Conservation (phyloP, 2,797 vertebrate genomes). For the Linurgus olivaceus region DNA sequence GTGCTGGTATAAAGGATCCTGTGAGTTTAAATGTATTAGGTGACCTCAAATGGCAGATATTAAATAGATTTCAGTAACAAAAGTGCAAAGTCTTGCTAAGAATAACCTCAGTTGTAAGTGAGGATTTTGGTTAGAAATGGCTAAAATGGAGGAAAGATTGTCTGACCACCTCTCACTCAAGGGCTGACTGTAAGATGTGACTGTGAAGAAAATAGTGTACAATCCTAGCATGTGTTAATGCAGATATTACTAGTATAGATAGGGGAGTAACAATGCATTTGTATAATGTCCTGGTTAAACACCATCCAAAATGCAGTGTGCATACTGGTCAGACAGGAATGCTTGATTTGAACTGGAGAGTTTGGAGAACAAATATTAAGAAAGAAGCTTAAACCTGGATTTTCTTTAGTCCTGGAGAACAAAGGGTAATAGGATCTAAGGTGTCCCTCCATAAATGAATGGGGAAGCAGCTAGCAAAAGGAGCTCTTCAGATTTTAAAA, state of each 20-base stretch:
- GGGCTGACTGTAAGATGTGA: background rate
- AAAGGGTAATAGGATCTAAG: background rate
- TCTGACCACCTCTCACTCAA: background rate
- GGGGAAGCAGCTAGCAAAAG: background rate
- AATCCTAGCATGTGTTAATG: background rate
- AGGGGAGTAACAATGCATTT: background rate
- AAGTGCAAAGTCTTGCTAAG: background rate
- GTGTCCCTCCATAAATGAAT: background rate
- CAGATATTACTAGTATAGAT: background rate
- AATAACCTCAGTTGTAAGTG: background rate
- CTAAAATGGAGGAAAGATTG: background rate
- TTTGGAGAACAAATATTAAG: background rate
- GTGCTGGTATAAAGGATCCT: background rate
- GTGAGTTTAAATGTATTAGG: background rate
- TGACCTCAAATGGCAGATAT: background rate
- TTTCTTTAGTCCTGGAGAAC: background rate
- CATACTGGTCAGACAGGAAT: background rate
- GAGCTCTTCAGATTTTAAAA: background rate
- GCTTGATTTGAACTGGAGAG: background rate
- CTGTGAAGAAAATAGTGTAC: background rate
- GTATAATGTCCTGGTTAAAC: background rate
- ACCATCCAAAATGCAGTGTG: background rate
- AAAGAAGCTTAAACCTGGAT: constrained; percentile 1
- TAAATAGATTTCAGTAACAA: background rate
- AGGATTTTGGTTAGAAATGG: background rate